Evolutionary conservation across 2,888 invertebrate species (phyloP).

Genomic region (Drosophila picticornis): DNA sequence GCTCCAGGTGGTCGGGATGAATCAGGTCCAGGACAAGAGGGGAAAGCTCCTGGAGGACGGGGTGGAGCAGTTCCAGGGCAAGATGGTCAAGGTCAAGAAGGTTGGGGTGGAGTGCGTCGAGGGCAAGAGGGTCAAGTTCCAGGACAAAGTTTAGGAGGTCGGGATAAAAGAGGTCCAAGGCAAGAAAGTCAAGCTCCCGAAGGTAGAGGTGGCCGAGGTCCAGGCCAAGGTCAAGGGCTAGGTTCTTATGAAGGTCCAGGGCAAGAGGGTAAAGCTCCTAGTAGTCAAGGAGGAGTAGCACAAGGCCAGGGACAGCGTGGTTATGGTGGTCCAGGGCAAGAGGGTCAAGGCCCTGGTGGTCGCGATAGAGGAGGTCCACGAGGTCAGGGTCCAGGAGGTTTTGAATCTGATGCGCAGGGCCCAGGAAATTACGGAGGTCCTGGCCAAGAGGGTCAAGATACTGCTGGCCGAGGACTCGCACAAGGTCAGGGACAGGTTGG

Average conservation of each 20-base stretch:
- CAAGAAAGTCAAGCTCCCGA: background rate
- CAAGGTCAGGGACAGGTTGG: background rate
- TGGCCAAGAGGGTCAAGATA: background rate
- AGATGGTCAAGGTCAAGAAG: background rate
- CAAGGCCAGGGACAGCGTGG: slow-evolving; percentile 1
- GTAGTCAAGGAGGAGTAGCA: no score
- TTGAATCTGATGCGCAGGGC: no score
- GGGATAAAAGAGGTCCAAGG: background rate
- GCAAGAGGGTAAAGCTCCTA: no score
- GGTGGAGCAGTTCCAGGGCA: background rate
- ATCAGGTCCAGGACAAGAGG: slow-evolving; percentile 6
- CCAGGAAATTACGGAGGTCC: no score
- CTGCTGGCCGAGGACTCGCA: background rate
- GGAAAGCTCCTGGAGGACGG: background rate
- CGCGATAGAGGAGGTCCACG: no score
- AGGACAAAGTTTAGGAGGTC: background rate
- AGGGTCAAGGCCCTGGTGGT: background rate
- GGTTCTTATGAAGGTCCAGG: background rate
- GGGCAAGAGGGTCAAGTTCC: background rate
- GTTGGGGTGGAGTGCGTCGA: background rate
- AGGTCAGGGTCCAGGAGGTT: background rate
- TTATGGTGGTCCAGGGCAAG: background rate
- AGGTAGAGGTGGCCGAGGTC: background rate
- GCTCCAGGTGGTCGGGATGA: background rate
- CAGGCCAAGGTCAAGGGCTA: background rate